A percentile compares a stretch with the other conserved stretches of the same genome.
phyloP scores from a whole-genome alignment of 2,797 vertebrate genomes.

The Enteromius trimaculatus region DNA sequence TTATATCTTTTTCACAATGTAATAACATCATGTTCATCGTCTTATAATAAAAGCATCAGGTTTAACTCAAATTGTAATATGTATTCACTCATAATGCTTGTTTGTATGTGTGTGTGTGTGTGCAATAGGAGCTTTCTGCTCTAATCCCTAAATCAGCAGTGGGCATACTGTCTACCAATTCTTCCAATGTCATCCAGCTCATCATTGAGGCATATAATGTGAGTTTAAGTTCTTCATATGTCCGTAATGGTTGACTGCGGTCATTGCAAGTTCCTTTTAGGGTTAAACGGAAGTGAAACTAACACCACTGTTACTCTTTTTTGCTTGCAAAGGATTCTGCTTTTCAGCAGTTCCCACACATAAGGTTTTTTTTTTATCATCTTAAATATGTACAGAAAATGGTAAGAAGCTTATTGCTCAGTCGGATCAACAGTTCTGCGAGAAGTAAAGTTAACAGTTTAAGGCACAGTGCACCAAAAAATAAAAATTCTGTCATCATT shows the following conservation, averaged over 20 bases:
- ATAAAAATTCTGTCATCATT: neutral
- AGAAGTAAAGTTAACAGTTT: neutral
- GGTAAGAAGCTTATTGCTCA: neutral
- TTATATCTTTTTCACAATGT: neutral
- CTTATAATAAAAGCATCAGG: neutral
- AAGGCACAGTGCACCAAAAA: neutral
- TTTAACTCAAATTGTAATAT: neutral
- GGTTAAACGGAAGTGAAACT: neutral
- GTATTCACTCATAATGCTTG: neutral
- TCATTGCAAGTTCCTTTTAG: neutral
- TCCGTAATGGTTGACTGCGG: neutral
- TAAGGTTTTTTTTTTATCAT: neutral
- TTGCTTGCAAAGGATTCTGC: neutral
- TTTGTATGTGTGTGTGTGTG: neutral
- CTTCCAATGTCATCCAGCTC: conserved; percentile 95
- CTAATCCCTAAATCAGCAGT: conserved; percentile 97
- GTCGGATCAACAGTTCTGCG: neutral
- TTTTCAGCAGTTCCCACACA: neutral
- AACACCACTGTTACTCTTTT: neutral
- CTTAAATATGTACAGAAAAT: neutral
- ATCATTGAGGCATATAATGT: conserved; percentile 97
- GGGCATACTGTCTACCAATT: conserved; percentile 92
- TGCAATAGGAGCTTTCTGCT: conserved; percentile 88
- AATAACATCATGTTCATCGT: neutral
- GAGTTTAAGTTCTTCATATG: conserved; percentile 69